These are phyloP conservation scores for Zoanthus gigantus DNA, from an alignment of 92 coral and sea anemone genomes.

Conservation along the genomic window DNA sequence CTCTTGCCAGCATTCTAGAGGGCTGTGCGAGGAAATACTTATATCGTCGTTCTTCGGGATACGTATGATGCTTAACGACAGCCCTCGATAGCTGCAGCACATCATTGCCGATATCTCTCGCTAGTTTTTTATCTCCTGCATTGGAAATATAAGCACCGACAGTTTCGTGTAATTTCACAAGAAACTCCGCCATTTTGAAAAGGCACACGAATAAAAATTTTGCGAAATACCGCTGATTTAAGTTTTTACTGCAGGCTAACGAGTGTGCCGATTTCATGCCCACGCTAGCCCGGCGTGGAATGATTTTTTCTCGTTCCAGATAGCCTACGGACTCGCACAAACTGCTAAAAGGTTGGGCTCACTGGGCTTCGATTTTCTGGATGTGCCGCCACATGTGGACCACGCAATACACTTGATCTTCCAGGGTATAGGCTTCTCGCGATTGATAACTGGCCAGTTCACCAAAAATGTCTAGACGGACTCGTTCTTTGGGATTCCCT, in stretches of 20 bases:
- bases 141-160: constrained; percentile 30
- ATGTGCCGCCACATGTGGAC: too few species aligned
- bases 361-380: too few species aligned
- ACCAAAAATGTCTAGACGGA: too few species aligned
- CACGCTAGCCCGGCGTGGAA: constrained; percentile 50
- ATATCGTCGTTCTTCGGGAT: constrained; percentile 41
- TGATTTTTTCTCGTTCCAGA: too few species aligned
- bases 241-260: constrained; percentile 49
- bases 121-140: constrained; percentile 44
- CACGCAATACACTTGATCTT: too few species aligned
- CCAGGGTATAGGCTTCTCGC: too few species aligned
- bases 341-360: too few species aligned
- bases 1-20: constrained; percentile 45
- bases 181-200: constrained; percentile 40
- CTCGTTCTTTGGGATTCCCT: too few species aligned
- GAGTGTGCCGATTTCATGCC: constrained; percentile 52
- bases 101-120: constrained; percentile 19
- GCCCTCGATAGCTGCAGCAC: constrained; percentile 47
- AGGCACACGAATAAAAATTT: constrained; percentile 37
- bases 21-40: constrained; percentile 37
- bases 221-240: constrained; percentile 41
- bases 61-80: constrained; percentile 44
- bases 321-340: too few species aligned
- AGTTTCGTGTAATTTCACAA: constrained; percentile 28
- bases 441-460: too few species aligned